Evolutionary conservation across 2,113 vertebrate species (phyloP), one percentile per base, ranked within the genome.

Genomic region (Enhydra lutris): DNA sequence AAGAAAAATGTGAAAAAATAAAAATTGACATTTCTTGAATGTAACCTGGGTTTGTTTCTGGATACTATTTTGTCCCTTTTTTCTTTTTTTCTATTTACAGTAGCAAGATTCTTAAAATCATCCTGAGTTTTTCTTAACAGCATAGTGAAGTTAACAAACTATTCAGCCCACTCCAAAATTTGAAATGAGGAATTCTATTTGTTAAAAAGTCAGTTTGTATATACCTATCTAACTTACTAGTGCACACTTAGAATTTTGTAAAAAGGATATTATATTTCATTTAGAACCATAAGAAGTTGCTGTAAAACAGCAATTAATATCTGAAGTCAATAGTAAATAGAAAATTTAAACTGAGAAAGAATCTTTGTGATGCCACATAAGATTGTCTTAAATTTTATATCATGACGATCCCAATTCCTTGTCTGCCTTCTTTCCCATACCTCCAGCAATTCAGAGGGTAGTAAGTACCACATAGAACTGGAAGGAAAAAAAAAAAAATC

Each of bases 41-140:
- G 3, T 79, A 80, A 84, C 10, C 12, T 39, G 36, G 4, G 36
- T 80, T 90, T 96, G 42, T 65, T 95, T 61, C 55, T 52, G 26
- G 13, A 42, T 23, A 63, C 14, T 29, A 55, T 50, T 31, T 82
- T 80, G 74, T 65, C 65, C 31, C 39, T 21, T 82, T 7, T 34
- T 50, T 50, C 42, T 86, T 83, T 7, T 84, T 86, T 5, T n/a
- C 83, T 23, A 84, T 39, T 69, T 69, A 59, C 10, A 42, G 6
- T 67, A 80, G 31, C 17, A 59, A 36, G 34, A 6, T 80, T 93
- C n/a, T 80, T 97, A 74, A 96, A 81, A 80, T 91, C 23, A 89
- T 42, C 5, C 4, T 42, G 31, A 50, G 4, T 63, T 85, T 88
- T 90, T 63, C 42, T 91, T 95, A 17, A 79, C n/a, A 92, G 12